A percentile compares a stretch with the other conserved stretches of the same genome.
Conservation (phyloP, 2,113 vertebrate species). For the Hiodon alosoides region DNA sequence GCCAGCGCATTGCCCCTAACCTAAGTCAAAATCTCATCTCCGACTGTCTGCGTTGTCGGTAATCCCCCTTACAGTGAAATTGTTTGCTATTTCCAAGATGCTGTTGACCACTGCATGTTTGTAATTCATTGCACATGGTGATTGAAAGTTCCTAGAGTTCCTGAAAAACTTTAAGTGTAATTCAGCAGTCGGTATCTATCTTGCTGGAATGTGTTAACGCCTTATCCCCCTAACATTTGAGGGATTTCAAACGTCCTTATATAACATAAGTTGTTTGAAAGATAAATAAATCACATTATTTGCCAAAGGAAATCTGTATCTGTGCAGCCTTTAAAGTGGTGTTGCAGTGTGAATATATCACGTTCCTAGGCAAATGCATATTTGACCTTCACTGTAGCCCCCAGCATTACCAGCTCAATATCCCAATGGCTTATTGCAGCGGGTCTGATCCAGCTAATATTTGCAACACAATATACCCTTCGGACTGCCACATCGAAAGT, state of each 20-base stretch:
- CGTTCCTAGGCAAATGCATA: conserved; percentile 48
- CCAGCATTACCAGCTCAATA: conserved; percentile 17
- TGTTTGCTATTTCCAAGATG: neutral
- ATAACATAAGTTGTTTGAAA: conserved; percentile 17
- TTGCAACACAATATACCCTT: conserved; percentile 38
- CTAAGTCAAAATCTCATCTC: neutral
- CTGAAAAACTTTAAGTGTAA: neutral
- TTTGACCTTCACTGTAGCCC: conserved; percentile 49
- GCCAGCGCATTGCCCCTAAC: neutral
- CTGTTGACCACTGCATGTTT: neutral
- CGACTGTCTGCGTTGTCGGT: neutral
- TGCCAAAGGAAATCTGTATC: conserved; percentile 53
- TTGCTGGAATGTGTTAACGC: neutral
- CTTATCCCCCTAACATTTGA: neutral
- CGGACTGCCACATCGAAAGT: conserved; percentile 28
- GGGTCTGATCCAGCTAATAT: conserved; percentile 23
- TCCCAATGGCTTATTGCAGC: conserved; percentile 19
- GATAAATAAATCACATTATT: conserved; percentile 56
- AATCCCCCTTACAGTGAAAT: neutral
- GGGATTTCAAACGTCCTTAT: neutral
- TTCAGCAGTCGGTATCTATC: neutral
- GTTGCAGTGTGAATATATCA: conserved; percentile 45
- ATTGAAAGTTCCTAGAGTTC: neutral
- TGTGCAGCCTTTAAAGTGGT: conserved; percentile 18
- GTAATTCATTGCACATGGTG: neutral